A percentile compares a stretch with the other conserved stretches of the same genome.
These are phyloP conservation scores for Coregonus clupeaformis DNA, from an alignment of 2,113 vertebrate genomes.

Conservation along the genomic window DNA sequence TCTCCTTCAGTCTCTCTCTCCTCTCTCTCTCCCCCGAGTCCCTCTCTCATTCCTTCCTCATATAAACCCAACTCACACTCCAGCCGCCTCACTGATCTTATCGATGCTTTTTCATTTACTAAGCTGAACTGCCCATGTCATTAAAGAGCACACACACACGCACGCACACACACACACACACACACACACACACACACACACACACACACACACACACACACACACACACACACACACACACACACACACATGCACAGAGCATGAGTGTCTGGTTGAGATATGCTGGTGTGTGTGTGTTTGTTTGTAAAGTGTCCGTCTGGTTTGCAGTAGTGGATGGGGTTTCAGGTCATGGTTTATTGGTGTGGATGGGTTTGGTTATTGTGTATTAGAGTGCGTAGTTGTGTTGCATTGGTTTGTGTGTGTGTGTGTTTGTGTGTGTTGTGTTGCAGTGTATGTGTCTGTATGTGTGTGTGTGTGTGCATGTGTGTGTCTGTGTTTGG, in stretches of 20 bases:
- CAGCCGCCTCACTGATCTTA: slow-evolving; percentile 53
- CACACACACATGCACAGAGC: not conserved
- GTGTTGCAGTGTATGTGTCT: slow-evolving; percentile 4
- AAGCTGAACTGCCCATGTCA: slow-evolving; percentile 48
- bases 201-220: slow-evolving; percentile 11
- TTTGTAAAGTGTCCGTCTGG: slow-evolving; percentile 11
- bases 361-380: not conserved
- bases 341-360: not conserved
- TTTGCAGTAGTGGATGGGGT: not conserved
- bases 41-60: slow-evolving; percentile 6
- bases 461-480: too few species aligned
- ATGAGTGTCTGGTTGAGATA: not conserved
- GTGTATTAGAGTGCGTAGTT: slow-evolving; percentile 14
- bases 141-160: slow-evolving; percentile 19
- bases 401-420: slow-evolving; percentile 39
- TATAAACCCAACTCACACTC: slow-evolving; percentile 51
- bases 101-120: slow-evolving; percentile 61
- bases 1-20: not conserved
- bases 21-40: not conserved
- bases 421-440: slow-evolving; percentile 34
- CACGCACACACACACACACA: slow-evolving; percentile 11
- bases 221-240: slow-evolving; percentile 1
- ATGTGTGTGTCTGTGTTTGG: too few species aligned
- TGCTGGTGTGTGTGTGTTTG: not conserved
- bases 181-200: slow-evolving; percentile 24